Percentiles rank a stretch among this genome's conserved stretches.
phyloP scores from a whole-genome alignment of 2,113 vertebrate species.

The Marcusenius ussheri region DNA sequence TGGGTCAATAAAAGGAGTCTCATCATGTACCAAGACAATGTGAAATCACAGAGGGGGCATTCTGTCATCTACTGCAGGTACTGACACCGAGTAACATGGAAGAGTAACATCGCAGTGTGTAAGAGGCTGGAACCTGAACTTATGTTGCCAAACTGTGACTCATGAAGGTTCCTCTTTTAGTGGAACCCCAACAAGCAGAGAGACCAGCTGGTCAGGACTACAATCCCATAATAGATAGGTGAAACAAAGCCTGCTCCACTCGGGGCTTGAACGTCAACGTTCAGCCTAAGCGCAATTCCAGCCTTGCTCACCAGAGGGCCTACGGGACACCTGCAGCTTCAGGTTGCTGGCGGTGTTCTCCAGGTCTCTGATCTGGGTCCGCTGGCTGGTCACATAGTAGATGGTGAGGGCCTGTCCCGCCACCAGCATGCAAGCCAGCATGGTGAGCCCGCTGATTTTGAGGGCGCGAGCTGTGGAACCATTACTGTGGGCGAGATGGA shows the following conservation, averaged over 20 bases:
- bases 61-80: neutral
- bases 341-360: conserved; percentile 59
- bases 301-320: conserved; percentile 52
- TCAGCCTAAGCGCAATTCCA: neutral
- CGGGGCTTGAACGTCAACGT: neutral
- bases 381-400: conserved; percentile 76
- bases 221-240: neutral
- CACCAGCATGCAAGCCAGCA: conserved; percentile 76
- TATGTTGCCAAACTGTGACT: neutral
- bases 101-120: neutral
- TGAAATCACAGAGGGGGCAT: neutral
- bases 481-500: conserved; percentile 27
- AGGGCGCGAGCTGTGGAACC: conserved; percentile 49
- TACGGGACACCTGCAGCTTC: conserved; percentile 61
- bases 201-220: neutral
- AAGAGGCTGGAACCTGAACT: neutral
- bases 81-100: neutral
- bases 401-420: conserved; percentile 77
- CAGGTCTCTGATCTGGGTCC: conserved; percentile 66
- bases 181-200: neutral
- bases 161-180: neutral
- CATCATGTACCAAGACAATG: neutral
- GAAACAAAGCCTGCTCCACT: neutral
- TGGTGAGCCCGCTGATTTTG: conserved; percentile 61
- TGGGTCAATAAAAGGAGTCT: neutral